Conservation (phyloP, 1,140 invertebrate genomes). For the Trichonephila clavata region DNA sequence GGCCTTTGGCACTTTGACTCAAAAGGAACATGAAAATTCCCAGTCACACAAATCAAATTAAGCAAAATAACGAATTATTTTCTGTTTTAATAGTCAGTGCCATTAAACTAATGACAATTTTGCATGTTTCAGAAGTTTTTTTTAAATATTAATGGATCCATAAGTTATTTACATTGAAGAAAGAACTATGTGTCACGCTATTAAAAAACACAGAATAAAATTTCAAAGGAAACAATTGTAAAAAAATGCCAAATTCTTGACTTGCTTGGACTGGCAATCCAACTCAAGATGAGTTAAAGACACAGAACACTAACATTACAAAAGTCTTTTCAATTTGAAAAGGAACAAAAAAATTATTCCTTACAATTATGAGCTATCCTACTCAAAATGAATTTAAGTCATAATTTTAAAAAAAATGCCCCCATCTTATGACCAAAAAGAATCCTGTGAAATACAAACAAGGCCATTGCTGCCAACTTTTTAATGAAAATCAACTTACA, state of each 20-base stretch:
- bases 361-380: background rate
- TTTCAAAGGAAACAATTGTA: background rate
- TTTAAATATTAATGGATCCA: background rate
- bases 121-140: background rate
- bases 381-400: background rate
- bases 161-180: background rate
- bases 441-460: background rate
- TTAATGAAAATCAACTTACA: background rate
- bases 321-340: constrained; percentile 48
- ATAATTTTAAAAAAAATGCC: background rate
- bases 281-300: background rate
- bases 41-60: constrained; percentile 44
- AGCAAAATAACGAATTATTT: background rate
- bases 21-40: constrained; percentile 71
- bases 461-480: background rate
- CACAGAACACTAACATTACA: background rate
- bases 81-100: background rate
- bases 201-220: background rate
- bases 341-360: constrained; percentile 11
- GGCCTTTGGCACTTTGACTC: constrained; percentile 75
- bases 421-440: background rate
- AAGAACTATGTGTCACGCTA: background rate
- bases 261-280: background rate
- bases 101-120: background rate
- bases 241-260: background rate